Conservation (phyloP, 23 tunicate genomes). For the Styela clava region DNA sequence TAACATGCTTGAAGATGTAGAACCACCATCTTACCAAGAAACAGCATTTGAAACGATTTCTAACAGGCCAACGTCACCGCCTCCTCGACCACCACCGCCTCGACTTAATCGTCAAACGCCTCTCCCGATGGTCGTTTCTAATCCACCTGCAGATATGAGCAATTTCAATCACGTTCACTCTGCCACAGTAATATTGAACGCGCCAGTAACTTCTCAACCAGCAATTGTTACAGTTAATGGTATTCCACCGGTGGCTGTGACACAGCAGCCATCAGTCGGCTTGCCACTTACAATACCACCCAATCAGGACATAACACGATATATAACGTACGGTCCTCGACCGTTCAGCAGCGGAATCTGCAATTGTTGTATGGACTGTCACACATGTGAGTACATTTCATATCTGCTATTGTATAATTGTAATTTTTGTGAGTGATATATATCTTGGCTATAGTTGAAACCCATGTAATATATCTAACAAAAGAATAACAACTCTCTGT, state of each 20-base stretch:
- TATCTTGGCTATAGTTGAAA: too few species aligned
- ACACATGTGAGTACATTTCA: constrained; percentile 8
- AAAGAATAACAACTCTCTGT: too few species aligned
- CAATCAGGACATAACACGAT: background rate
- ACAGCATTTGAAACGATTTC: background rate
- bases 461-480: too few species aligned
- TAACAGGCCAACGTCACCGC: background rate
- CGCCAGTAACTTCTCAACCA: constrained; percentile 12
- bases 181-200: background rate
- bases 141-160: background rate
- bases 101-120: background rate
- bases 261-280: background rate
- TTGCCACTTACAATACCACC: background rate
- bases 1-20: background rate
- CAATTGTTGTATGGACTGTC: constrained; percentile 11
- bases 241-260: background rate
- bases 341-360: constrained; percentile 15
- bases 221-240: background rate
- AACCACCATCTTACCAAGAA: background rate
- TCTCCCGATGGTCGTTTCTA: background rate
- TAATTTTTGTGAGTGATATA: too few species aligned
- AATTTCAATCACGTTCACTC: background rate
- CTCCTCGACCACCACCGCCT: background rate
- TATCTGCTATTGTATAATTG: background rate
- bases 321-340: background rate